phyloP scores from a whole-genome alignment of 2,797 vertebrate species.

The Semaprochilodus insignis region DNA sequence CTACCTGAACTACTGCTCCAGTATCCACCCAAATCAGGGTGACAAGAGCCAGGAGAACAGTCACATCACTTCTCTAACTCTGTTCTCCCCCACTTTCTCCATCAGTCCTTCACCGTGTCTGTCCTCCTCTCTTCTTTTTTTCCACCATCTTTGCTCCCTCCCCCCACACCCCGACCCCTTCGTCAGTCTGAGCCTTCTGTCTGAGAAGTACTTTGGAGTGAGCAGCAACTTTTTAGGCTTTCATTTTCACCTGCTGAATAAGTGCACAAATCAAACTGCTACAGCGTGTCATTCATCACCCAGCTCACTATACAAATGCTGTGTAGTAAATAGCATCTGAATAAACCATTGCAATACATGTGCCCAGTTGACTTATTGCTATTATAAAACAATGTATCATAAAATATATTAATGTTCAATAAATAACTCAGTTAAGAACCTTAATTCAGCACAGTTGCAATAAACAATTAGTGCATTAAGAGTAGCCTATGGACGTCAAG shows the following conservation, averaged over 20 bases:
- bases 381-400: too few species aligned
- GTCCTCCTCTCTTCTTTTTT: conserved; percentile 9
- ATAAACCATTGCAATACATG: too few species aligned
- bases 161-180: neutral
- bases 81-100: conserved; percentile 23
- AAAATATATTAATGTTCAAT: too few species aligned
- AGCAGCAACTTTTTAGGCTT: neutral
- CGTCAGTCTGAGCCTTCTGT: neutral
- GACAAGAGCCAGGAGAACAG: conserved; percentile 24
- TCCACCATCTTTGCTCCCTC: neutral
- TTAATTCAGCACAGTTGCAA: too few species aligned
- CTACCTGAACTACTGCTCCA: conserved; percentile 54
- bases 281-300: neutral
- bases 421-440: too few species aligned
- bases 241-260: neutral
- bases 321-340: too few species aligned
- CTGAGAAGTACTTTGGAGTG: neutral
- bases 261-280: too few species aligned
- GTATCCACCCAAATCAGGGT: conserved; percentile 37
- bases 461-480: too few species aligned
- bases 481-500: too few species aligned
- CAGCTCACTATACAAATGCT: too few species aligned
- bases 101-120: neutral
- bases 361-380: too few species aligned
- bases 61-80: neutral